phyloP scores from a whole-genome alignment of 1,140 invertebrate species.

The Hormaphis cornu region DNA sequence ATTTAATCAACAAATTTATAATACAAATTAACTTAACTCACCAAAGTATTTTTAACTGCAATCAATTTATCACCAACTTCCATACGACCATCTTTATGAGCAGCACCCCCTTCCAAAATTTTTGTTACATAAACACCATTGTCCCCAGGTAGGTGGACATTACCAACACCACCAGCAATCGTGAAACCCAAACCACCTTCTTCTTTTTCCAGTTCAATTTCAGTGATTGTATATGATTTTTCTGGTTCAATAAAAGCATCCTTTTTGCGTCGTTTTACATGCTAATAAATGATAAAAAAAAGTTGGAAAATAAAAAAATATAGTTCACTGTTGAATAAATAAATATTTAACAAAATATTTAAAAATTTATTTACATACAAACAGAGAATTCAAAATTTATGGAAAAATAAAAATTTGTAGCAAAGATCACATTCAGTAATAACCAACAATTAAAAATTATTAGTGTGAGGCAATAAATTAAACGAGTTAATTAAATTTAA shows the following conservation, averaged over 20 bases:
- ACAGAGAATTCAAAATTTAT: no score
- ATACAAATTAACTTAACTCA: constrained; percentile 47
- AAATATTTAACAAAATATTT: neutral
- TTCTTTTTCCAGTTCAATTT: constrained; percentile 86
- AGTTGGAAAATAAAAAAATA: neutral
- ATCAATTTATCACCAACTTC: constrained; percentile 89
- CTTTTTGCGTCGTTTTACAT: constrained; percentile 20
- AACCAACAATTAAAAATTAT: no score
- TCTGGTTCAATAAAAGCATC: constrained; percentile 20
- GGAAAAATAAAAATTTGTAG: no score
- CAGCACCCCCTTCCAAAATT: constrained; percentile 93
- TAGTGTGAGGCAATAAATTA: no score
- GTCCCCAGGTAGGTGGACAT: constrained; percentile 94
- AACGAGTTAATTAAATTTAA: no score
- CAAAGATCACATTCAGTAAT: no score
- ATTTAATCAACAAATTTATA: neutral
- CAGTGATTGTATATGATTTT: constrained; percentile 39
- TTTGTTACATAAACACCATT: constrained; percentile 99
- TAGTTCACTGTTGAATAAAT: no score
- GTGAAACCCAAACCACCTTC: constrained; percentile 91
- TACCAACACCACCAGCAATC: constrained; percentile 93
- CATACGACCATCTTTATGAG: constrained; percentile 85
- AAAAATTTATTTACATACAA: no score
- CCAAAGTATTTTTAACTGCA: constrained; percentile 76
- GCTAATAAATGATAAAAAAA: neutral